Percentiles rank a stretch among this genome's conserved stretches.
Conservation (phyloP, 2,888 invertebrate species). For the Leptopilina drosophilae region DNA sequence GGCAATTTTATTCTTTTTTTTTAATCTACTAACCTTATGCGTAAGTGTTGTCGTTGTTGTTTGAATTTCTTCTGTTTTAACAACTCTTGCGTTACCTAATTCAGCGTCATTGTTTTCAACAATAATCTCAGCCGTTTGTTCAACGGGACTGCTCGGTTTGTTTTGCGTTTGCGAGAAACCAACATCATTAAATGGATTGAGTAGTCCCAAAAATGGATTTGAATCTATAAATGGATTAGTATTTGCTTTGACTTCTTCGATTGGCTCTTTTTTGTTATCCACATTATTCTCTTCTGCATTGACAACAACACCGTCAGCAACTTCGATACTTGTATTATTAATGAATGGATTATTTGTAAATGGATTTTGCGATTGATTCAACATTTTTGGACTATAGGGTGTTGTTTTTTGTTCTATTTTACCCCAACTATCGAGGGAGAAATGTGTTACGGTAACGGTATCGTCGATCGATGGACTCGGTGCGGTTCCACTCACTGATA, state of each 20-base stretch:
- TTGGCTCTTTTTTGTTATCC: constrained; percentile 47
- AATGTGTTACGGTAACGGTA: constrained; percentile 82
- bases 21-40: constrained; percentile 67
- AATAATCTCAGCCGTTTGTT: constrained; percentile 23
- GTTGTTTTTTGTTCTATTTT: constrained; percentile 78
- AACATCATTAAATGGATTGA: constrained; percentile 73
- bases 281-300: neutral
- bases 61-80: constrained; percentile 72
- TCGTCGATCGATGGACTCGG: constrained; percentile 68
- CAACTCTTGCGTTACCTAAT: constrained; percentile 66
- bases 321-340: constrained; percentile 58
- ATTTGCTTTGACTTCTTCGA: constrained; percentile 69
- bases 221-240: constrained; percentile 78
- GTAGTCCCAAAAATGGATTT: constrained; percentile 76
- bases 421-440: constrained; percentile 78
- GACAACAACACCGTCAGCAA: constrained; percentile 30
- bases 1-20: constrained; percentile 45
- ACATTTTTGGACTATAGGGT: constrained; percentile 68
- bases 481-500: constrained; percentile 80
- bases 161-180: constrained; percentile 49
- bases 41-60: constrained; percentile 70
- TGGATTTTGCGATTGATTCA: constrained; percentile 74
- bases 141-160: constrained; percentile 22
- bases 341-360: constrained; percentile 74
- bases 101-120: constrained; percentile 62